Percentiles rank a stretch among this genome's conserved stretches.
Evolutionary conservation across 2,113 vertebrate species (phyloP).

Genomic region (Oncorhynchus clarkii): DNA sequence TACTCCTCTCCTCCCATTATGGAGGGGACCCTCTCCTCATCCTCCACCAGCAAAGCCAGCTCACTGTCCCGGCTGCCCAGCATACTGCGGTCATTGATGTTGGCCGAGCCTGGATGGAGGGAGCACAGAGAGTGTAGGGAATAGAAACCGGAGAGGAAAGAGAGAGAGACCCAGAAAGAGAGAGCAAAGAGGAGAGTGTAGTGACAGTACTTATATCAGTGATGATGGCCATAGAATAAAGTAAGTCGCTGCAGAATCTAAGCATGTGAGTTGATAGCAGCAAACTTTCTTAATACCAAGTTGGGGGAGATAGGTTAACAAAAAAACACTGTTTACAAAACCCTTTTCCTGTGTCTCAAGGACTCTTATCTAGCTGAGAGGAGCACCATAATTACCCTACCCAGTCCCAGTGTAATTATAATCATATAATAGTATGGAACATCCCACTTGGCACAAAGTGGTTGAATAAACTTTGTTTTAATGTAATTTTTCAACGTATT

Average conservation of each 20-base stretch:
- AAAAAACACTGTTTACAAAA: not conserved
- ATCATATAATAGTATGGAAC: no score
- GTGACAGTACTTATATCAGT: not conserved
- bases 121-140: conserved; percentile 36
- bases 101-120: conserved; percentile 79
- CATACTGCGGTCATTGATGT: conserved; percentile 91
- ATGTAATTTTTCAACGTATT: no score
- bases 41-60: conserved; percentile 85
- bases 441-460: no score
- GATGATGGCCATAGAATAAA: not conserved
- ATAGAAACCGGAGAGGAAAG: not conserved
- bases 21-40: conserved; percentile 78
- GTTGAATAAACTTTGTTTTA: no score
- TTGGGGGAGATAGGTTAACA: not conserved
- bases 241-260: not conserved
- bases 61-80: conserved; percentile 86
- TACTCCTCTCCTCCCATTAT: conserved; percentile 83
- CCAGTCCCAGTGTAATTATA: no score
- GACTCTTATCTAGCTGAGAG: not conserved
- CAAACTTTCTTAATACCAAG: not conserved
- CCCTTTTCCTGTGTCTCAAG: not conserved
- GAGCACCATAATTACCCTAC: not conserved
- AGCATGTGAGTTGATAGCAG: not conserved
- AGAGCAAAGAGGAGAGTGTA: not conserved
- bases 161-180: no score